Evolutionary conservation across 2,797 vertebrate genomes (phyloP), one percentile per base, ranked within the genome.

Genomic region (Brotogeris chrysoptera): DNA sequence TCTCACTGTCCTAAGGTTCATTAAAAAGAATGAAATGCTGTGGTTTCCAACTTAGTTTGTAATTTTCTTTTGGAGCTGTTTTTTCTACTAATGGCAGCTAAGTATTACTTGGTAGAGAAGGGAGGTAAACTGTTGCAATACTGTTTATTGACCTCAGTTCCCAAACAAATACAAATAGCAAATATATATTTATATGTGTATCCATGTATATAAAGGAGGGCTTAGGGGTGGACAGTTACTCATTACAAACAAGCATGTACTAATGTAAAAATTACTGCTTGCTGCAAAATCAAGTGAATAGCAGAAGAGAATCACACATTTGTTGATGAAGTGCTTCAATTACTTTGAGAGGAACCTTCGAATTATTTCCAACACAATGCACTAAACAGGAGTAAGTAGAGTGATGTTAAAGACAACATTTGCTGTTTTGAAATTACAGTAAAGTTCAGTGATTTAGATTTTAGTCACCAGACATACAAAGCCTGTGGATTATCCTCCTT

Each of bases 201-300:
- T 63, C 43, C 65, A 25, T 21, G 39, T 76, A 86, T 20, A 13
- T 19, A 55, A 60, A 52, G 60, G 74, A 95, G 74, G 38, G 64
- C 34, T 90, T 72, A 57, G 66, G 65, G 70, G 73, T 84, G 87
- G 90, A 93, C 86, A 84, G 77, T 92, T 79, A 52, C 28, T 60
- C 50, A 4, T 47, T 90, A 77, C 55, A 73, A 95, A 79, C 36
- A 79, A 94, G 93, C 90, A 91, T 91, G 84, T 61, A 80, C 61
- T 92, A 90, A 96, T 86, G 88, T 86, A 96, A 72, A 96, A 97
- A 97, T 96, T 93, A 96, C 92, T 76, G 61, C 91, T 92, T 92
- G 69, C 84, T 15, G 77, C 68, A 90, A 92, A 86, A 77, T 50
- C 59, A 44, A 91, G 70, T 38, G 50, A 80, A 38, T 24, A 88